These are phyloP conservation scores for Auanema freiburgensis DNA, from an alignment of 2,888 invertebrate genomes.

Conservation along the genomic window DNA sequence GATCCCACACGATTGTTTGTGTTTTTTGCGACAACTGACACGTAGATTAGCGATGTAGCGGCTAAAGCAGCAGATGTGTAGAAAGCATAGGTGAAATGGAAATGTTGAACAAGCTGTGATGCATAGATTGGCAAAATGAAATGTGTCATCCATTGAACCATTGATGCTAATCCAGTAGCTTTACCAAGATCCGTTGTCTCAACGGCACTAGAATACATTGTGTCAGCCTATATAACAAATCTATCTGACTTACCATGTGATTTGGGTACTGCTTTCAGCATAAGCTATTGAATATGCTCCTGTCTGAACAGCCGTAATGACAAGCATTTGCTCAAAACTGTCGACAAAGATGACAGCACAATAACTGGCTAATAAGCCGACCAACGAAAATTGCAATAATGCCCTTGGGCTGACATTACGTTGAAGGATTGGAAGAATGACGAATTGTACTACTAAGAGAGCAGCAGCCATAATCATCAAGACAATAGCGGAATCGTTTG, in stretches of 20 bases:
- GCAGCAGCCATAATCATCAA: constrained; percentile 61
- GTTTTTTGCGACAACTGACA: constrained; percentile 55
- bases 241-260: constrained; percentile 51
- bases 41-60: constrained; percentile 50
- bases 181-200: constrained; percentile 61
- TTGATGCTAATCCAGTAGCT: constrained; percentile 62
- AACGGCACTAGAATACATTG: constrained; percentile 58
- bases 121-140: constrained; percentile 63
- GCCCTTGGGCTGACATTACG: constrained; percentile 37
- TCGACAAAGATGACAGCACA: constrained; percentile 53
- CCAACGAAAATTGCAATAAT: constrained; percentile 51
- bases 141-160: constrained; percentile 62
- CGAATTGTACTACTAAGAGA: constrained; percentile 57
- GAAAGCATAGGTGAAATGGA: constrained; percentile 64
- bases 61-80: constrained; percentile 58
- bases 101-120: constrained; percentile 52
- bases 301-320: constrained; percentile 60
- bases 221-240: not conserved
- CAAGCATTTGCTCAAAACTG: constrained; percentile 57
- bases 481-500: constrained; percentile 60
- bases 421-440: constrained; percentile 61
- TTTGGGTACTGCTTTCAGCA: constrained; percentile 61
- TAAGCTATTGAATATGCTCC: constrained; percentile 62
- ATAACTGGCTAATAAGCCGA: constrained; percentile 50
- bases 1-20: constrained; percentile 56